Evolutionary conservation across 1,140 invertebrate genomes (phyloP).

Genomic region (Hermetia illucens): DNA sequence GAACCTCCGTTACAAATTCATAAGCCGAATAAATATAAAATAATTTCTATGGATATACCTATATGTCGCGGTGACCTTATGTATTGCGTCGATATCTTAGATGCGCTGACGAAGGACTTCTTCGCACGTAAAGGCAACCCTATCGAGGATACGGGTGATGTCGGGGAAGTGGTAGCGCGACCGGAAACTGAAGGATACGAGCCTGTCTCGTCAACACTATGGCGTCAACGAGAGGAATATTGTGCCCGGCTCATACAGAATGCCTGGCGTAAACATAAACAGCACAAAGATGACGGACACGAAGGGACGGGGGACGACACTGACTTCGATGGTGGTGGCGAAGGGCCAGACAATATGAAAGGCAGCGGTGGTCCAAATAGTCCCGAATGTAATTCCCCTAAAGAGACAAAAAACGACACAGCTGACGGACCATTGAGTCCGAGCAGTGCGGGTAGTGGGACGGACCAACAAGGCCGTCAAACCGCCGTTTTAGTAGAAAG

Average conservation of each 20-base stretch:
- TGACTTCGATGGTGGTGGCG: conserved; percentile 17
- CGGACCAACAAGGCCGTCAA: conserved; percentile 36
- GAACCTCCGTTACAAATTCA: conserved; percentile 90
- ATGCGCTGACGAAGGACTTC: conserved; percentile 91
- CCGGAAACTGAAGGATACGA: conserved; percentile 80
- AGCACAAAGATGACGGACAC: conserved; percentile 41
- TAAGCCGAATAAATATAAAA: conserved; percentile 97
- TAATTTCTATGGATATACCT: conserved; percentile 95
- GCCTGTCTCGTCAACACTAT: conserved; percentile 82
- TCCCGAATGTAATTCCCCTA: neutral
- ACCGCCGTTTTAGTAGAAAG: conserved; percentile 70
- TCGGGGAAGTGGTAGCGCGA: conserved; percentile 59
- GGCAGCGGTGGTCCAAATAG: conserved; percentile 3
- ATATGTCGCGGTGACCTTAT: conserved; percentile 94
- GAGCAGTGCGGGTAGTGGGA: conserved; percentile 14
- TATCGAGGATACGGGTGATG: conserved; percentile 74
- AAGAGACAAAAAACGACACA: neutral
- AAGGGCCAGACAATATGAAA: conserved; percentile 10
- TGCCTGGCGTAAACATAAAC: conserved; percentile 78
- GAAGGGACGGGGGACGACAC: conserved; percentile 14
- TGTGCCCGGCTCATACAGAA: conserved; percentile 89
- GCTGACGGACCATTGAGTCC: conserved; percentile 16
- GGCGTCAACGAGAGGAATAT: conserved; percentile 90
- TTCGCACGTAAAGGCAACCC: conserved; percentile 89
- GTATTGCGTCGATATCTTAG: conserved; percentile 95